These are phyloP conservation scores for Heliocidaris tuberculata DNA, from an alignment of 35 echinoderm and acorn worm species.

Conservation along the genomic window DNA sequence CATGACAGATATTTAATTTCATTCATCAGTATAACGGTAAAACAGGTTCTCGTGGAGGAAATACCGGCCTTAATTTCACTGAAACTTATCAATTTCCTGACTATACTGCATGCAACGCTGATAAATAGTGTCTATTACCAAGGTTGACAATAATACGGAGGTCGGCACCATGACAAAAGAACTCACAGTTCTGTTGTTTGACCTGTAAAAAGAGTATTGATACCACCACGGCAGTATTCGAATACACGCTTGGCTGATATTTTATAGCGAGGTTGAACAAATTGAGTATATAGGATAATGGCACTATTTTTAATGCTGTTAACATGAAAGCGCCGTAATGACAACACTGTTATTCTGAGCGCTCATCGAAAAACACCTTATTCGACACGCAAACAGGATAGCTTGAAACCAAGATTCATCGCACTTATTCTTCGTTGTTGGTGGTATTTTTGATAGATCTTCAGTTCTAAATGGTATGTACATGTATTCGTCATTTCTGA, in stretches of 20 bases:
- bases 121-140: background rate
- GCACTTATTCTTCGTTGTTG: background rate
- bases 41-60: background rate
- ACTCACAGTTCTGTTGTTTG: background rate
- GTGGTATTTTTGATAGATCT: background rate
- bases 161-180: background rate
- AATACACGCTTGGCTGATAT: background rate
- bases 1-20: no score
- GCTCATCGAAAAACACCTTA: background rate
- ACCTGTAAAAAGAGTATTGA: background rate
- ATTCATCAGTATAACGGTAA: no score
- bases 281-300: background rate
- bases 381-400: background rate
- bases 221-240: background rate
- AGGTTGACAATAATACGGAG: background rate
- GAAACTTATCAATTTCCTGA: background rate
- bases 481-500: background rate
- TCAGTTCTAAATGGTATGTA: background rate
- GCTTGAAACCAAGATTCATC: background rate
- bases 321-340: background rate
- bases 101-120: no score
- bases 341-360: background rate
- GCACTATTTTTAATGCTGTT: background rate
- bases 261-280: background rate
- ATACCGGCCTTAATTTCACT: background rate